phyloP scores from a whole-genome alignment of 2,888 invertebrate genomes.

The Trichogramma evanescens region DNA sequence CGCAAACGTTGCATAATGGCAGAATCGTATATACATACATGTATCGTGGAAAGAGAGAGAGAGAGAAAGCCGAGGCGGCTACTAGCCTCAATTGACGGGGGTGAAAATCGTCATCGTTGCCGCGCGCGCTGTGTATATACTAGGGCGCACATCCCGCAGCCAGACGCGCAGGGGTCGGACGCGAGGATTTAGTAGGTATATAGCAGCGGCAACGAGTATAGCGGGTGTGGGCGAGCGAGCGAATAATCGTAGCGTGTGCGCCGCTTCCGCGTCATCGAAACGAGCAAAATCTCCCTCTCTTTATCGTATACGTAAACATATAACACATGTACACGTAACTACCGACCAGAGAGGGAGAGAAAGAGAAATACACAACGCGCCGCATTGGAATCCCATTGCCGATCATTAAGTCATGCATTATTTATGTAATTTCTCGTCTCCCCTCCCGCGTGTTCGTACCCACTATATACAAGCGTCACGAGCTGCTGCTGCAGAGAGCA shows the following conservation, averaged over 20 bases:
- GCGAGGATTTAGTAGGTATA: slow-evolving; percentile 13
- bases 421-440: slow-evolving; percentile 38
- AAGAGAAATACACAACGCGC: slow-evolving; percentile 16
- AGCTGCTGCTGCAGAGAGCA: slow-evolving; percentile 11
- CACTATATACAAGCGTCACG: not conserved
- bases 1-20: too few species aligned
- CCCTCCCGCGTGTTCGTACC: not conserved
- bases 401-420: slow-evolving; percentile 44
- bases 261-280: slow-evolving; percentile 13
- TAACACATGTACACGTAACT: slow-evolving; percentile 5
- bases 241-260: slow-evolving; percentile 17
- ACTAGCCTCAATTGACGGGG: slow-evolving; percentile 5
- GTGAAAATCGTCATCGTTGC: slow-evolving; percentile 10
- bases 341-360: slow-evolving; percentile 1
- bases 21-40: too few species aligned
- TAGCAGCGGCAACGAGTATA: slow-evolving; percentile 10
- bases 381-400: slow-evolving; percentile 27
- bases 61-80: not conserved
- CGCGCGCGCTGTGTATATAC: slow-evolving; percentile 2
- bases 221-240: slow-evolving; percentile 12
- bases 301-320: not conserved
- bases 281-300: slow-evolving; percentile 2
- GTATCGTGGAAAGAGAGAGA: too few species aligned
- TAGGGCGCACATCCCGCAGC: slow-evolving; percentile 18
- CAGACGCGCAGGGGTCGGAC: slow-evolving; percentile 4